phyloP scores from a whole-genome alignment of 2,888 invertebrate genomes.

The Latrodectus elegans region DNA sequence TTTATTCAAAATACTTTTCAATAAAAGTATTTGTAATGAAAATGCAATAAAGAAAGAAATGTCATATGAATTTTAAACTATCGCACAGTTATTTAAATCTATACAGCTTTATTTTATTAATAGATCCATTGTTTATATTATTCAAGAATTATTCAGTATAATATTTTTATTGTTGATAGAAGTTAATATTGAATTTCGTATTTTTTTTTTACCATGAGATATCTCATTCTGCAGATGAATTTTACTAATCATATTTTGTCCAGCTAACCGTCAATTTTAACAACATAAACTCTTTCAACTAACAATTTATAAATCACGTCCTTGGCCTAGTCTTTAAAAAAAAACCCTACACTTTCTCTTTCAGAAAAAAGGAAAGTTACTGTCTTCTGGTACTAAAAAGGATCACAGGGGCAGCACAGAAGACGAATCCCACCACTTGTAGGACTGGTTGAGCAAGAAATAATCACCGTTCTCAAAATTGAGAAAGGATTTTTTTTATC shows the following conservation, averaged over 20 bases:
- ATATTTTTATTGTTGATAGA: too few species aligned
- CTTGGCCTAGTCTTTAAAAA: conserved; percentile 52
- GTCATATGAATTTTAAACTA: too few species aligned
- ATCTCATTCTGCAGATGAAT: too few species aligned
- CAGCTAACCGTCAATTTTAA: background rate
- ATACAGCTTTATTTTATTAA: too few species aligned
- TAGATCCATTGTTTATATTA: too few species aligned
- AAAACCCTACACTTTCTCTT: conserved; percentile 38
- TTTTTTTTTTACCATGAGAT: too few species aligned
- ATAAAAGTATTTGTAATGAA: too few species aligned
- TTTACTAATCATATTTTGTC: background rate
- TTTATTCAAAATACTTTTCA: too few species aligned
- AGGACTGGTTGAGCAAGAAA: conserved; percentile 42
- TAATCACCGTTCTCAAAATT: background rate
- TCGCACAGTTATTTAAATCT: too few species aligned
- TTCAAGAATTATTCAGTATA: too few species aligned
- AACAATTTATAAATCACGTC: conserved; percentile 3
- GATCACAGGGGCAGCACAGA: conserved; percentile 6
- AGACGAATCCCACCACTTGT: conserved; percentile 18
- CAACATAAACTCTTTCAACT: background rate
- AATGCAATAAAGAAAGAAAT: too few species aligned
- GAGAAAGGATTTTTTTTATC: background rate
- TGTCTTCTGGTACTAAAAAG: background rate
- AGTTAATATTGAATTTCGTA: too few species aligned
- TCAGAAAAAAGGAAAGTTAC: conserved; percentile 4